Percentiles rank a stretch among this genome's conserved stretches.
phyloP scores from a whole-genome alignment of 1,140 invertebrate species.

The Aphaenogaster rudis region DNA sequence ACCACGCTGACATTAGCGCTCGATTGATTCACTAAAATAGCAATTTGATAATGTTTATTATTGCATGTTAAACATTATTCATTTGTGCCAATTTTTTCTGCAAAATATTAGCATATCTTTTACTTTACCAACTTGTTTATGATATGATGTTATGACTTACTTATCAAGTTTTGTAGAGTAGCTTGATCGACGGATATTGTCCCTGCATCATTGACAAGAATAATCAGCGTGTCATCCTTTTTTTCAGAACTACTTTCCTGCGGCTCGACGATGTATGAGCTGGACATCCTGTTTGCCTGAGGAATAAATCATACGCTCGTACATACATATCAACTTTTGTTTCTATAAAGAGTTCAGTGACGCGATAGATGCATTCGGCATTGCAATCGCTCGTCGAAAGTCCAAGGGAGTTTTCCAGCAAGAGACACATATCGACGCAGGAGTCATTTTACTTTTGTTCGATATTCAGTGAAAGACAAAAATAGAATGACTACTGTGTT shows the following conservation, averaged over 20 bases:
- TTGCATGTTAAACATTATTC: neutral
- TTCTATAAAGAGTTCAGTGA: neutral
- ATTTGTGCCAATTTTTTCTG: neutral
- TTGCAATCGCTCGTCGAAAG: neutral
- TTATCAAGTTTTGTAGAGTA: constrained; percentile 90
- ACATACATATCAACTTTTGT: neutral
- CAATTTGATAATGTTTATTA: neutral
- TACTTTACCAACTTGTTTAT: neutral
- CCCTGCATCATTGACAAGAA: constrained; percentile 92
- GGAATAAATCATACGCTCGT: constrained; percentile 41
- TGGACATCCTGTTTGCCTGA: constrained; percentile 82
- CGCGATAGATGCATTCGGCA: neutral
- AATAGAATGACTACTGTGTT: too few species aligned
- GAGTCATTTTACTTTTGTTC: too few species aligned
- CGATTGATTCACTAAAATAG: constrained; percentile 85
- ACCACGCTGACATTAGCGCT: constrained; percentile 87
- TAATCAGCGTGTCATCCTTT: constrained; percentile 88
- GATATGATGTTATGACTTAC: constrained; percentile 85
- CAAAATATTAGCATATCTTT: neutral
- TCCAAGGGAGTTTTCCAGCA: too few species aligned
- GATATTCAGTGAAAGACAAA: too few species aligned
- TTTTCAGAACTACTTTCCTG: constrained; percentile 79
- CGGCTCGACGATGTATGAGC: constrained; percentile 83
- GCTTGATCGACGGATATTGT: constrained; percentile 91
- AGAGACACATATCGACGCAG: too few species aligned